Percentiles rank a stretch among this genome's conserved stretches.
These are phyloP conservation scores for Synergus laeviventris DNA, from an alignment of 2,888 invertebrate species.

Conservation along the genomic window DNA sequence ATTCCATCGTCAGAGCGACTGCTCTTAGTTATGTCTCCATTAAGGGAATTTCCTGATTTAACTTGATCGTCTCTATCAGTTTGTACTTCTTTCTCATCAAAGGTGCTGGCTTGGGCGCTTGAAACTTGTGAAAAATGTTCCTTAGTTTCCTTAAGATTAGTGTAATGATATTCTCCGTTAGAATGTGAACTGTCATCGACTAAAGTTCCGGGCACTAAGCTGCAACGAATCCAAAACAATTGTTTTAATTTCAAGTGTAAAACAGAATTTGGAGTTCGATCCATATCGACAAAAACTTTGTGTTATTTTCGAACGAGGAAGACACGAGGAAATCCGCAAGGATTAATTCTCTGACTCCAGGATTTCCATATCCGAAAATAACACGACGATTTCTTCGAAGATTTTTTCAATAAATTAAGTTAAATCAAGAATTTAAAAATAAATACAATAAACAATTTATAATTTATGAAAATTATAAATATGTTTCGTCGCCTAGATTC, in stretches of 20 bases:
- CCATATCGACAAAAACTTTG: no score
- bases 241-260: no score
- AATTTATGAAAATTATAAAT: background rate
- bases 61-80: slow-evolving; percentile 10
- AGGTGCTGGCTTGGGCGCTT: slow-evolving; percentile 20
- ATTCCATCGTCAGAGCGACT: background rate
- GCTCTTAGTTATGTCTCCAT: background rate
- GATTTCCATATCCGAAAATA: no score
- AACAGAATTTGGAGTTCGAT: no score
- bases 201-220: slow-evolving; percentile 6
- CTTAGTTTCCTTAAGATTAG: background rate
- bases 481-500: no score
- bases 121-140: background rate
- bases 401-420: no score
- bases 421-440: no score
- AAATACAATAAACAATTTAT: background rate
- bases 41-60: background rate
- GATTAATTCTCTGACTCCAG: no score
- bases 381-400: no score
- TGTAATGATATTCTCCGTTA: background rate
- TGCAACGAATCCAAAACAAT: background rate
- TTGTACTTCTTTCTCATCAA: slow-evolving; percentile 27
- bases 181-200: background rate
- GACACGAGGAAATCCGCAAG: no score
- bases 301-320: no score